These are phyloP conservation scores for Argyresthia albistria DNA, from an alignment of 2,888 invertebrate genomes.

Conservation along the genomic window DNA sequence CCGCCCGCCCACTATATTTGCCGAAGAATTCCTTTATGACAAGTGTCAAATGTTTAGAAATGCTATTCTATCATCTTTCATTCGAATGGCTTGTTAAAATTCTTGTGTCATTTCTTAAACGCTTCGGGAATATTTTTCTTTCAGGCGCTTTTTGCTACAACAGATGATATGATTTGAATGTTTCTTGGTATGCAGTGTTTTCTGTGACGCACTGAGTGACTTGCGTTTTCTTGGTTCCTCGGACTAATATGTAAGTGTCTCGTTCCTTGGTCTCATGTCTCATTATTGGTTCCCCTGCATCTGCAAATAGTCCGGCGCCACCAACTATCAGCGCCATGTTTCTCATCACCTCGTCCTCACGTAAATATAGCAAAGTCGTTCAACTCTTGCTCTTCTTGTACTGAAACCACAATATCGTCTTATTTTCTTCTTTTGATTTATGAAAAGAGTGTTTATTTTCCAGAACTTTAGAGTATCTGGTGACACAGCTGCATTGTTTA, in stretches of 20 bases:
- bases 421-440: not conserved
- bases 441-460: too few species aligned
- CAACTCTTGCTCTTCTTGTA: not conserved
- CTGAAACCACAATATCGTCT: not conserved
- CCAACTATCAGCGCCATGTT: not conserved
- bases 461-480: too few species aligned
- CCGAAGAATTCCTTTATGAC: not conserved
- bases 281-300: too few species aligned
- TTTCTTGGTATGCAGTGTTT: too few species aligned
- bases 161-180: too few species aligned
- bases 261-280: too few species aligned
- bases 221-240: too few species aligned
- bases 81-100: not conserved
- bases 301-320: not conserved
- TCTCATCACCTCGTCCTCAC: not conserved
- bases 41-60: not conserved
- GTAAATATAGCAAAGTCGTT: constrained; percentile 2
- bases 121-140: too few species aligned
- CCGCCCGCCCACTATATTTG: not conserved
- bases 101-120: not conserved
- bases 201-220: too few species aligned
- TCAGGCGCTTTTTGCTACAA: too few species aligned
- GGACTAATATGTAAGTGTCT: too few species aligned
- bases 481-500: too few species aligned
- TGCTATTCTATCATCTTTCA: not conserved